Evolutionary conservation across 2,113 vertebrate species (phyloP), one percentile per base, ranked within the genome.

Genomic region (Atherinomorus stipes): DNA sequence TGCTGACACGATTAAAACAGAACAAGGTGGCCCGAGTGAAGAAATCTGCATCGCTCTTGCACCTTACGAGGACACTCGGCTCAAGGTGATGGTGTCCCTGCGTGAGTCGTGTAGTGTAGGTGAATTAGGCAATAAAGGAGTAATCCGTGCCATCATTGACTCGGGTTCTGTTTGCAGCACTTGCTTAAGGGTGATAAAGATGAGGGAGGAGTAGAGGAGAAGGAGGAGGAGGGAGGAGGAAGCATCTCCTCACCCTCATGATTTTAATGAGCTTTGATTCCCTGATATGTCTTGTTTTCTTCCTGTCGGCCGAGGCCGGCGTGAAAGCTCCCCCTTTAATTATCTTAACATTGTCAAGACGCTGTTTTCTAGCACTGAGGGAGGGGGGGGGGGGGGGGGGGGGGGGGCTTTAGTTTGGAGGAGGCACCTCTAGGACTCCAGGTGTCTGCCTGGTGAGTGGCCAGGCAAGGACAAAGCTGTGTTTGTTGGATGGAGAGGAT

Each of bases 401-500:
- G 44, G 44, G 44, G 80, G 87, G 83, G 68, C 77, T 82, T 81
- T 76, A 60, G 81, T 79, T 86, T 84, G 80, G 84, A 88, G 77
- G 79, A 81, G 89, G 84, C 78, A 87, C 59, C 68, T 86, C 75
- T 38, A 74, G 65, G 81, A 84, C 91, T 93, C 89, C 89, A 84
- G 90, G 91, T 92, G 86, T 81, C 80, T 54, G 92, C 85, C 93
- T 93, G 88, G 89, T 91, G 88, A 86, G 90, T 84, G 83, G 89
- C 91, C 93, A 92, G 91, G 85, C 89, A 80, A 76, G 93, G 90
- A 94, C 92, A 94, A 94, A 94, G 93, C 90, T 78, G 77, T 71
- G 72, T 92, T 94, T 93, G 93, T 92, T 91, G 81, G 74, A 88
- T 84, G 56, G 54, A 80, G 88, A 90, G 91, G 92, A 88, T 85